Evolutionary conservation across 2,888 invertebrate genomes (phyloP), one percentile per base, ranked within the genome.

Genomic region (Yponomeuta cagnagella): DNA sequence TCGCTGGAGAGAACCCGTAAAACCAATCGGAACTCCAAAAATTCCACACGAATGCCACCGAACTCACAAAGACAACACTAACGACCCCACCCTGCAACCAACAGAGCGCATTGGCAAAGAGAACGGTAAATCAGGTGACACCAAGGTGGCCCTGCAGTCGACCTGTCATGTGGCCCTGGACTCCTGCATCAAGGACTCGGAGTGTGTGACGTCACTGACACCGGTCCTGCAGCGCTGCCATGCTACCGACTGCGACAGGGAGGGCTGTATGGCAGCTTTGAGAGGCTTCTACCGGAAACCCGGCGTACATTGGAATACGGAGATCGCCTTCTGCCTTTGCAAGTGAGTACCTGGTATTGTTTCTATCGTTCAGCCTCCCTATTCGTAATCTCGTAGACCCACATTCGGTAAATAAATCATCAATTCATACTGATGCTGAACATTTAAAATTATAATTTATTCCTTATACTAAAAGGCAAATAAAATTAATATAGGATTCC

Each of bases 301-400:
- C 31, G 95, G 95, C 72, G 95, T 96, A 76, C 95, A 95, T 77
- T 96, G 97, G 94, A 97, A 96, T 82, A 94, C 97, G 75, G 97
- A 97, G 88, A 96, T 97, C 78, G 98, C 97, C 77, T 97, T 97
- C 90, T 98, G 98, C 85, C 93, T 97, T 73, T 98, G 98, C 97
- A 97, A 96, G 97, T 97, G 90, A 95, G 96, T 94, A 15, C 4
- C 52, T 58, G 52, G 15, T 15, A 2, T 58, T 12, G 3, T 58
- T 58, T 15, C 15, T 15, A 15, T 43, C 43, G 8, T 43, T 43
- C 8, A 8, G 43, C 9, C 43, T 5, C 43, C 43, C 43, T 8
- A 8, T 43, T 43, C 43, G 43, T 37, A 37, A 1, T 37, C 37
- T 37, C 37, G 5, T 33, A 33, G 33, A 43, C 43, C 43, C 1